Evolutionary conservation across 2,113 vertebrate species (phyloP), one percentile per base, ranked within the genome.

Genomic region (Trinectes maculatus): DNA sequence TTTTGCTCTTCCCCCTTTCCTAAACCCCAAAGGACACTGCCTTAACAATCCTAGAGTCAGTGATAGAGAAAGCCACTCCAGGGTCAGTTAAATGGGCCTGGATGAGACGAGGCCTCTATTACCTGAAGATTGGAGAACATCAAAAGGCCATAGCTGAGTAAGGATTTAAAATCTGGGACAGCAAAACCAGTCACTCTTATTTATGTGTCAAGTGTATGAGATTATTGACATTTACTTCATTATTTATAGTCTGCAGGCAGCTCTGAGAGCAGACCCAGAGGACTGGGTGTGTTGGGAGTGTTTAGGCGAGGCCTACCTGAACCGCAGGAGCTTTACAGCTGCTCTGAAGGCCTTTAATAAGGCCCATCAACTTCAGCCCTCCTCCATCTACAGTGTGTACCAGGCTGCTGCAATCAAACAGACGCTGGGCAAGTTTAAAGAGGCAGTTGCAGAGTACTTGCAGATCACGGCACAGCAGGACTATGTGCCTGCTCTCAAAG

Each of bases 261-360:
- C 97, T 18, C 76, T 99, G 74, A 94, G 96, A 82, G 96, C 96
- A 57, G 97, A 99, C 85, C 96, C 96, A 1, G 95, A 94, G 81
- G 96, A 99, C 87, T 91, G 93, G 89, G 94, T 96, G 74, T 98
- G 96, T 58, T 99, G 97, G 98, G 98, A 99, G 79, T 96, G 94
- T 84, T 90, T 99, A 63, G 98, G 96, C 8, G 97, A 99, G 61
- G 96, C 98, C 11, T 99, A 98, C 70, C 69, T 98, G 31, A 94
- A 95, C 85, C 94, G 97, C 85, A 93, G 95, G 16, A 95, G 96
- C 74, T 98, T 97, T 62, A 94, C 94, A 8, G 94, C 98, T 28
- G 96, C 96, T 24, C 88, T 98, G 13, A 99, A 96, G 75, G 95
- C 96, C 67, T 99, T 99, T 70, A 92, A 89, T 39, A 97, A 94